Conservation (phyloP, 2,888 invertebrate genomes). For the Chrysolina haemoptera region DNA sequence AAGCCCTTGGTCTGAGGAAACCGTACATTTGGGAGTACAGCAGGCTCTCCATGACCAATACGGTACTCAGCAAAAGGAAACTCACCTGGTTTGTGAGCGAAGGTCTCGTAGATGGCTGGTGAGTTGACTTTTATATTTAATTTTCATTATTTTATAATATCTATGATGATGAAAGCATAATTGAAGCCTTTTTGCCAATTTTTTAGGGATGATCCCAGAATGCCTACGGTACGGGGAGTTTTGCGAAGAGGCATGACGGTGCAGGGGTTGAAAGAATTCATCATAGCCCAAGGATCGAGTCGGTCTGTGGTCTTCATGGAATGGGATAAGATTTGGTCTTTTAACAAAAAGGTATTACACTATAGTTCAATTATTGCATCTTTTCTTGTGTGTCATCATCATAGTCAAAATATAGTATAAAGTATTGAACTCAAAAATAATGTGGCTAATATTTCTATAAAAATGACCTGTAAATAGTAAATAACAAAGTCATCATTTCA, state of each 20-base stretch:
- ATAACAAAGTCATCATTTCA: no score
- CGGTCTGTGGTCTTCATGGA: constrained; percentile 99
- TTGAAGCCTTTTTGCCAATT: background rate
- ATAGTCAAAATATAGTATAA: no score
- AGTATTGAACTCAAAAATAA: no score
- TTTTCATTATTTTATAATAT: constrained; percentile 1
- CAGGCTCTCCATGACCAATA: constrained; percentile 97
- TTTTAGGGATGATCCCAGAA: constrained; percentile 95
- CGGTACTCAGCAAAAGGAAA: constrained; percentile 97
- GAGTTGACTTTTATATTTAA: constrained; percentile 59
- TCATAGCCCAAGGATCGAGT: constrained; percentile 97
- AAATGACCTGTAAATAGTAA: no score
- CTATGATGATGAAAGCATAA: background rate
- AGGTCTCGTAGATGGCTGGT: constrained; percentile 97
- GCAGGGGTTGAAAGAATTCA: constrained; percentile 96
- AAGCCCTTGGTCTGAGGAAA: constrained; percentile 87
- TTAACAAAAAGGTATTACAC: constrained; percentile 91
- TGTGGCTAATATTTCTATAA: no score
- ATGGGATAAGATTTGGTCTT: constrained; percentile 99
- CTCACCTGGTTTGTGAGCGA: constrained; percentile 98
- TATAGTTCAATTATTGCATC: no score
- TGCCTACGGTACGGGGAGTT: constrained; percentile 98
- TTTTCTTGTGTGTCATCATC: no score
- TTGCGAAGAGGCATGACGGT: constrained; percentile 97
- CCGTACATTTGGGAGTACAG: constrained; percentile 98